Evolutionary conservation across 2,797 vertebrate species (phyloP), one percentile per base, ranked within the genome.

Genomic region (Octomys mimax): DNA sequence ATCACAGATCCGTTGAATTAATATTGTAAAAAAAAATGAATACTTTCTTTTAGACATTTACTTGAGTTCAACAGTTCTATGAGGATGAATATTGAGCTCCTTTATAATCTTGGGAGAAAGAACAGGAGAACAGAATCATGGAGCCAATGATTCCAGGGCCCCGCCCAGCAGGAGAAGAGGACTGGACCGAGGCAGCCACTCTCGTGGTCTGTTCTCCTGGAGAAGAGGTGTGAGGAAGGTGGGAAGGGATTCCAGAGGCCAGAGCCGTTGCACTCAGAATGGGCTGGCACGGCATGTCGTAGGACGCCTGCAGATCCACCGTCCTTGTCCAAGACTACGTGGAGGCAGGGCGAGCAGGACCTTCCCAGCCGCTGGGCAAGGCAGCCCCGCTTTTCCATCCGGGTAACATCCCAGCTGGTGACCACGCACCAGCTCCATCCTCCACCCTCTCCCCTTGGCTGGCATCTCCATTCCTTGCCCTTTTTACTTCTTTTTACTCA

Each of bases 391-490:
- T 49, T 42, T 86, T 70, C 62, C 26, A 1, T 70, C 52, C 0
- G 9, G 7, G 73, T 73, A 80, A 31, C 57, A 13, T 33, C 68
- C 57, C 9, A 2, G 54, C 59, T 4, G 0, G 5, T 19, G 21
- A 3, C 4, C 5, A 13, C 36, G 16, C 59, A 10, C 26, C 26
- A 33, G 62, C 22, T 79, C 75, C 61, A 4, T 0, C n/a, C 54
- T 42, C 70, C 4, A 0, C 16, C 42, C 9, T 64, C 57, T 85
- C 33, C 77, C 95, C 39, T 87, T 57, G 39, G 57, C 82, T 64
- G 73, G 42, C 31, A 4, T 31, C 19, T 8, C 54, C 33, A 31
- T 1, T 10, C 24, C 10, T 19, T 31, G n/a, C 49, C 52, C 31
- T 61, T 81, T 70, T 71, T 52, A 77, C 31, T 36, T 73, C 31